These are phyloP conservation scores for Teleiodes luculella DNA, from an alignment of 2,888 invertebrate genomes.

Conservation along the genomic window DNA sequence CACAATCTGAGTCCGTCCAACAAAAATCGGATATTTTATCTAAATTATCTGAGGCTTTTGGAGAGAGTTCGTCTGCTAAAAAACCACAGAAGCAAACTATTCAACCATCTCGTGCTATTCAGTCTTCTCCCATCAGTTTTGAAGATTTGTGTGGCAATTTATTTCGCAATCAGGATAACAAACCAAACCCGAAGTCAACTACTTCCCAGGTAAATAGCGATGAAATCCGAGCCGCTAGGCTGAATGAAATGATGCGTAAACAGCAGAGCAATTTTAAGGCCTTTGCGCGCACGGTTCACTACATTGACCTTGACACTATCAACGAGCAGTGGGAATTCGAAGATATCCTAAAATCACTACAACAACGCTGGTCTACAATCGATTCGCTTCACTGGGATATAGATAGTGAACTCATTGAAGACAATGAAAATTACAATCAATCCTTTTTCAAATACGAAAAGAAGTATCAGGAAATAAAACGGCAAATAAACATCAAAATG, in stretches of 20 bases:
- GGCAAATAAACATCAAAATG: not conserved
- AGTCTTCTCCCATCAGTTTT: no score
- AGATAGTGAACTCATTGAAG: conserved; percentile 22
- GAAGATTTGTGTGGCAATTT: no score
- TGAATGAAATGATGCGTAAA: conserved; percentile 12
- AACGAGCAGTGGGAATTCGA: conserved; percentile 23
- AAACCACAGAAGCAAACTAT: no score
- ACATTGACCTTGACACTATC: conserved; percentile 16
- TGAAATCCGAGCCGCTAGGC: not conserved
- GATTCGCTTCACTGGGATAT: conserved; percentile 24
- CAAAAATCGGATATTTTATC: no score
- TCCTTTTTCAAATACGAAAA: no score
- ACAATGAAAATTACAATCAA: no score
- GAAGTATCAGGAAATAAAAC: no score
- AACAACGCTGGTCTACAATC: conserved; percentile 19
- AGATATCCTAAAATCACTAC: conserved; percentile 17
- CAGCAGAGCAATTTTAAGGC: conserved; percentile 18
- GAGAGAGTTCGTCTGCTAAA: no score
- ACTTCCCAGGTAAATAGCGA: not conserved
- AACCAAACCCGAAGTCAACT: not conserved
- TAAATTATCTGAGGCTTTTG: no score
- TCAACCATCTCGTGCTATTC: no score
- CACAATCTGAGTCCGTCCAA: no score
- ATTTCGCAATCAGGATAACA: not conserved
- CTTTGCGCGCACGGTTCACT: conserved; percentile 16